Base-by-base conservation (phyloP, 2,797 vertebrate species). In the Cryptoblepharus egeriae region DNA sequence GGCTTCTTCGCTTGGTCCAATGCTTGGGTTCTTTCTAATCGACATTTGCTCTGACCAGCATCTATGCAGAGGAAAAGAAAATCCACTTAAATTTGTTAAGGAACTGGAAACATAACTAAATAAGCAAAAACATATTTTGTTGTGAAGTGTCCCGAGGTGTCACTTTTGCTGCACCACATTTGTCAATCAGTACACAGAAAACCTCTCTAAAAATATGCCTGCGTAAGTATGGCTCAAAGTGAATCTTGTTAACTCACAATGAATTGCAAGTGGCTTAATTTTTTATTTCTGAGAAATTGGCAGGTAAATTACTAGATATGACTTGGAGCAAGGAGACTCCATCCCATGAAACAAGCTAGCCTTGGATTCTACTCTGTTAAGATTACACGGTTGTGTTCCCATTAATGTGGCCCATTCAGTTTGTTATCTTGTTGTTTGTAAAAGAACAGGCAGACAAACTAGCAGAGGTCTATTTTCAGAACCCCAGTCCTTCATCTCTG, bases 11-110 rank as follows among this genome's bases (percentile, higher is more conserved):
- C 97, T 81, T 97, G 97, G 88, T 99, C 98, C 90, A 98, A 84
- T 3, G 98, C 98, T 93, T 98, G 97, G 90, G 94, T 95, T 92
- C 98, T 96, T 92, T 99, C 98, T 88, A 95, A 85, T n/a, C 96
- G 97, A 93, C 99, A 99, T 93, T 98, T 99, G 80, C 97, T 98
- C 93, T 98, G 97, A 90, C 97, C 97, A 68, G 95, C 97, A 89
- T 99, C 98, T 97, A 94, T 39, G 93, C 84, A 67, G 20, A 69
- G 75, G 82, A 49, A 49, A 79, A 28, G 26, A 89, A 88, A 73
- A 79, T 8, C 49, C 8, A 24, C 87, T 2, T 5, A 9, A 68
- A 11, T 10, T 3, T 24, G 68, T 75, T 37, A 4, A 65, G 5
- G 28, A 70, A 65, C 60, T 86, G 35, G 65, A 52, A 32, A 39